phyloP scores from a whole-genome alignment of 2,888 invertebrate genomes.

The Euclidia mi region DNA sequence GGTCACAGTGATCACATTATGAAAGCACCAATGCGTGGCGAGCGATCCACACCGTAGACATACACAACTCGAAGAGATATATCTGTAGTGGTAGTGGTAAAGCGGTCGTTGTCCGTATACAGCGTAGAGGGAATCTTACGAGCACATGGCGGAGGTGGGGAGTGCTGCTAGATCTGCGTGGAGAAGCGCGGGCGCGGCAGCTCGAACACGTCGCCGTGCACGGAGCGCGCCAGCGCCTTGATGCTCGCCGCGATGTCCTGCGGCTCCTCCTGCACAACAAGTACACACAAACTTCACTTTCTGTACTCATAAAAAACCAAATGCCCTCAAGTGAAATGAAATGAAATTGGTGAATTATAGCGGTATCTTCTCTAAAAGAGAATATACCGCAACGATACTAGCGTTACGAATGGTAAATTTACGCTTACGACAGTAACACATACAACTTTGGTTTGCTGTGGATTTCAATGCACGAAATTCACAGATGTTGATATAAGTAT shows the following conservation, averaged over 20 bases:
- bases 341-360: no score
- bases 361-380: no score
- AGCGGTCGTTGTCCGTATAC: constrained; percentile 48
- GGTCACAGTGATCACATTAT: constrained; percentile 81
- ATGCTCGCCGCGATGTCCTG: constrained; percentile 97
- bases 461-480: no score
- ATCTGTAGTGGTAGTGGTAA: constrained; percentile 41
- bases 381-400: no score
- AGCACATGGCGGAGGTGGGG: constrained; percentile 9
- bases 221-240: constrained; percentile 97
- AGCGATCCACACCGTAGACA: constrained; percentile 59
- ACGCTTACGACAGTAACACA: no score
- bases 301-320: no score
- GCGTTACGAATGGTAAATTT: no score
- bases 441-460: no score
- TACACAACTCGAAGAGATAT: constrained; percentile 70
- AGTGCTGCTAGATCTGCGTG: constrained; percentile 93
- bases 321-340: no score
- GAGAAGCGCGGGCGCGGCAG: constrained; percentile 96
- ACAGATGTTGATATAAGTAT: no score
- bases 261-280: constrained; percentile 88
- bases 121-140: constrained; percentile 34
- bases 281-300: no score
- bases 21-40: constrained; percentile 78
- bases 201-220: constrained; percentile 97